phyloP scores from a whole-genome alignment of 2,888 invertebrate species.

The Cantharis rustica region DNA sequence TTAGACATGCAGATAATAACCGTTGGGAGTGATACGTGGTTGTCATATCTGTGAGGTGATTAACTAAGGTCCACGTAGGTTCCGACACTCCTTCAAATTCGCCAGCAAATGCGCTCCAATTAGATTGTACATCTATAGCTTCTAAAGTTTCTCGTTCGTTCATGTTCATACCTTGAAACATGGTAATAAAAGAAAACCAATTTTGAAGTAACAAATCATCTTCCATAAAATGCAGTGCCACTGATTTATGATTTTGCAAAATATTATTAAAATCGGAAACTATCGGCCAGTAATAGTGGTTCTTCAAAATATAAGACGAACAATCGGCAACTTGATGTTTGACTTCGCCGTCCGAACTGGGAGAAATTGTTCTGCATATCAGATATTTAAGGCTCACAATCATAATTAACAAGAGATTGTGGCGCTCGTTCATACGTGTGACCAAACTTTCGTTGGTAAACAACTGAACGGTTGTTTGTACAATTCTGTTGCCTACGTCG shows the following conservation, averaged over 20 bases:
- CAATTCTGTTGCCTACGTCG: constrained; percentile 91
- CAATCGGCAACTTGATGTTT: constrained; percentile 83
- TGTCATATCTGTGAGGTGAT: constrained; percentile 77
- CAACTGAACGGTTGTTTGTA: constrained; percentile 96
- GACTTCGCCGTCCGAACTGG: constrained; percentile 71
- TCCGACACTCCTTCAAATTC: constrained; percentile 96
- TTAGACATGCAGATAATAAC: constrained; percentile 76
- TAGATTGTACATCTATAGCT: constrained; percentile 96
- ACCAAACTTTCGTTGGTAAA: constrained; percentile 95
- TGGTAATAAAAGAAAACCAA: constrained; percentile 94
- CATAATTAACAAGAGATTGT: constrained; percentile 91
- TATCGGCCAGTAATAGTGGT: constrained; percentile 98
- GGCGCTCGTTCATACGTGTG: constrained; percentile 86
- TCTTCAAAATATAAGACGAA: constrained; percentile 91
- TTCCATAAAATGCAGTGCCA: constrained; percentile 86
- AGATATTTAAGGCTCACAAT: constrained; percentile 87
- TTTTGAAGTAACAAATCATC: constrained; percentile 88
- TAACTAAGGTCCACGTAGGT: constrained; percentile 96
- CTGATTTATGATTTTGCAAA: constrained; percentile 82
- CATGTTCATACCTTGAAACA: constrained; percentile 98
- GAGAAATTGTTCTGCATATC: constrained; percentile 90
- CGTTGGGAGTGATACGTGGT: constrained; percentile 77
- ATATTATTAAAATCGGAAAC: constrained; percentile 97
- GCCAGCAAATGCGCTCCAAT: constrained; percentile 97
- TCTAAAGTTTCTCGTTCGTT: constrained; percentile 88